Percentiles rank a stretch among this genome's conserved stretches.
phyloP scores from a whole-genome alignment of 1,140 invertebrate genomes.

The Mizuhopecten yessoensis region DNA sequence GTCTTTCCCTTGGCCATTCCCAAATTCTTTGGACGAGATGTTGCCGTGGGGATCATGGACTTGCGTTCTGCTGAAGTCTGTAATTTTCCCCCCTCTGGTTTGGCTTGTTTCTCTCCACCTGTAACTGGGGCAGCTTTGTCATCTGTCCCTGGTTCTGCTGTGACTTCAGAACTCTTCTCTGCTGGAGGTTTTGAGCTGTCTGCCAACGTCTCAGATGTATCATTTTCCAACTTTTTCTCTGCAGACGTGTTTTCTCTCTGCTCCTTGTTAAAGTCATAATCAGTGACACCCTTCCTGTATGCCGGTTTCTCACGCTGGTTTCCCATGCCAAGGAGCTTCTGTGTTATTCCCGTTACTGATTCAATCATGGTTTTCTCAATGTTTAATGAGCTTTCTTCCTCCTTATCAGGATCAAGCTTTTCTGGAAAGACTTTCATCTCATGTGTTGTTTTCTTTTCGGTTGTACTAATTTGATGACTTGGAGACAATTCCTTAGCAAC shows the following conservation, averaged over 20 bases:
- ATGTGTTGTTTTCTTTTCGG: neutral
- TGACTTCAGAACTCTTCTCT: neutral
- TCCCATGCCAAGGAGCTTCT: slow-evolving; percentile 56
- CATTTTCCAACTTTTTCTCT: neutral
- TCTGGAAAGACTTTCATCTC: neutral
- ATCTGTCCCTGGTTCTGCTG: neutral
- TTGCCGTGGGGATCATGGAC: slow-evolving; percentile 11
- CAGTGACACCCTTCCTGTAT: slow-evolving; percentile 4
- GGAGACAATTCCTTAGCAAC: neutral
- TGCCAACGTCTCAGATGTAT: neutral
- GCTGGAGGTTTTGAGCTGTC: neutral
- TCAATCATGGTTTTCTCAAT: slow-evolving; percentile 45
- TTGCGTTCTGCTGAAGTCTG: slow-evolving; percentile 25
- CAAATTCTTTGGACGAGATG: neutral
- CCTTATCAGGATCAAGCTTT: neutral
- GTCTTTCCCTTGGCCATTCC: neutral
- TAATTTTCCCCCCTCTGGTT: neutral
- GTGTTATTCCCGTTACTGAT: slow-evolving; percentile 57
- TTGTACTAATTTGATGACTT: neutral
- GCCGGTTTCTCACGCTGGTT: neutral
- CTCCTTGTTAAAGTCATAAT: neutral
- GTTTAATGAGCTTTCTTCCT: neutral
- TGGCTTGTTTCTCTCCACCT: neutral
- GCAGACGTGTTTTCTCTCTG: neutral
- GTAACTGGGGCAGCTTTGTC: neutral